These are phyloP conservation scores for Desoria tigrina DNA, from an alignment of 2,888 invertebrate species.

Conservation along the genomic window DNA sequence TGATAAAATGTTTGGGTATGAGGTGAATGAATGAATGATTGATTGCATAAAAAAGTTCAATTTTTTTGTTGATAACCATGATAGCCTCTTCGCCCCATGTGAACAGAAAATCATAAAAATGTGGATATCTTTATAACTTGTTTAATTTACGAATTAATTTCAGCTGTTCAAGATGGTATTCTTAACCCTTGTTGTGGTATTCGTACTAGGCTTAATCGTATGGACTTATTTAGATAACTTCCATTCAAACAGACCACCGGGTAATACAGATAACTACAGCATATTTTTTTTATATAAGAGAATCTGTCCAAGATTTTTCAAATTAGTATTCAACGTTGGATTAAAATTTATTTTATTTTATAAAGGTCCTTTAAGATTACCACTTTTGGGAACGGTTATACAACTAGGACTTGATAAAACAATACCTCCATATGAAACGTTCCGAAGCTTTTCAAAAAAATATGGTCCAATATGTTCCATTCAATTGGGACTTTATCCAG, in stretches of 20 bases:
- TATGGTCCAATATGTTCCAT: conserved; percentile 26
- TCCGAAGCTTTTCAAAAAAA: conserved; percentile 23
- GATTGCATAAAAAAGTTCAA: no score
- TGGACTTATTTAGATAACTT: conserved; percentile 13
- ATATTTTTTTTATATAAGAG: neutral
- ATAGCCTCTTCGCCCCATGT: no score
- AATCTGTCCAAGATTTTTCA: no score
- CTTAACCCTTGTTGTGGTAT: neutral
- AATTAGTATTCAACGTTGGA: no score
- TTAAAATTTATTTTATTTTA: no score
- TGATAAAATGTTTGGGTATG: no score
- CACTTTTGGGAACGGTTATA: conserved; percentile 27
- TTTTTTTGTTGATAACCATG: no score
- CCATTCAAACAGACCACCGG: conserved; percentile 1
- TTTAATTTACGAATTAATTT: no score
- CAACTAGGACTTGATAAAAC: conserved; percentile 13
- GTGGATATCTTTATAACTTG: no score
- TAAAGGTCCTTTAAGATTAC: conserved; percentile 32
- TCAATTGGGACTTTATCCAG: conserved; percentile 11
- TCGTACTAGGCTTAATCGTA: neutral
- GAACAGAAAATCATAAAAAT: no score
- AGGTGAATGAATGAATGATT: no score
- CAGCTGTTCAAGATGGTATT: conserved; percentile 12
- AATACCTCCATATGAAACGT: conserved; percentile 26
- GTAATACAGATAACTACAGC: neutral